Base-by-base conservation (phyloP, 2,797 vertebrate genomes). In the Sebastes itinus region DNA sequence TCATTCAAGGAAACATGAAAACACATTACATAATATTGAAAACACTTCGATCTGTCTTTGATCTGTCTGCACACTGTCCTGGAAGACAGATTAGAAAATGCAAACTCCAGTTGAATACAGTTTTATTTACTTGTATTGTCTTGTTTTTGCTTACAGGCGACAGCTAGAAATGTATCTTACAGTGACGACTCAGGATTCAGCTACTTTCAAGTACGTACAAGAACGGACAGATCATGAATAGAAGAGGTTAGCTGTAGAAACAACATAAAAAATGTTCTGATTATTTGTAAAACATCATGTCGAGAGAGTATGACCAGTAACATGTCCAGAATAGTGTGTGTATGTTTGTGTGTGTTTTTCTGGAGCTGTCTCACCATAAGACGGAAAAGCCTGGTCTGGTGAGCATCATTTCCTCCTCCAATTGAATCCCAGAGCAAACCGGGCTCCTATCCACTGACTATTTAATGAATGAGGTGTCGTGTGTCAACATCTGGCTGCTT, bases 381-480 rank as follows among this genome's bases (percentile, higher is more conserved):
- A 80, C 38, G 30, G 42, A 83, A 35, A n/a, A 4, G 8, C 8
- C 60, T 20, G 14, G 25, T 74, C 63, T 77, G 65, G 58, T 60
- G 4, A 59, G 33, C 61, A 75, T 82, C 20, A 59, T 70, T 82
- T 83, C 64, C 52, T 73, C 55, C 61, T 76, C 60, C 6, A 30
- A 25, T 30, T 63, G 20, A 79, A 66, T 71, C 27, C 22, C 33
- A 79, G 60, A 60, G 58, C 72, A 83, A 75, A 27, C 4, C 9
- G 0, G 58, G 46, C 35, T 42, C 23, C 46, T 25, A 3, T 56
- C 23, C 55, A 52, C n/a, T 35, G 13, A 10, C 11, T 18, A 7
- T 60, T 20, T 59, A 38, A 76, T 61, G 10, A 61, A 64, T 20
- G 32, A 59, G 32, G 58, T 38, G 60, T 60, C 32, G 49, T 30